Evolutionary conservation across 2,113 vertebrate species (phyloP).

Genomic region (Sceloporus undulatus): DNA sequence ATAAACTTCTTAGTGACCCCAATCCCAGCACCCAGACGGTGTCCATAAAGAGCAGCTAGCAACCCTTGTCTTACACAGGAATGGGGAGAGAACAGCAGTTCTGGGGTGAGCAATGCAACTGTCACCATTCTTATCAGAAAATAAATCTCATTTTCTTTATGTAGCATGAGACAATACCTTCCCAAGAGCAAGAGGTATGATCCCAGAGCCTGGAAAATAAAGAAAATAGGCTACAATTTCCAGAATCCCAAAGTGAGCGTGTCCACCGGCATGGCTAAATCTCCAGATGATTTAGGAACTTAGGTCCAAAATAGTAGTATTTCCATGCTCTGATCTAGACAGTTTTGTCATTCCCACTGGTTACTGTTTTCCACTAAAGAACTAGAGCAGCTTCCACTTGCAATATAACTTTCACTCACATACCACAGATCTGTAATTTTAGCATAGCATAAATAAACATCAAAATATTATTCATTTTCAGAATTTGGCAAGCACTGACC

Average conservation of each 20-base stretch:
- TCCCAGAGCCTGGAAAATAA: not conserved
- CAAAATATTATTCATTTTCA: no score
- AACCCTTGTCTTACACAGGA: not conserved
- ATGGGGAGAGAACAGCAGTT: no score
- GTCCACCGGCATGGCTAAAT: no score
- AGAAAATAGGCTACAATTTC: not conserved
- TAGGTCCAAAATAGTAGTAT: no score
- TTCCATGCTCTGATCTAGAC: no score
- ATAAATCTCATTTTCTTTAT: not conserved
- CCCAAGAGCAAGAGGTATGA: not conserved
- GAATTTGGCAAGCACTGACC: no score
- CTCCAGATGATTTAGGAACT: no score
- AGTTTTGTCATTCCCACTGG: no score
- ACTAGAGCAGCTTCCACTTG: not conserved
- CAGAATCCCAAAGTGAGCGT: no score
- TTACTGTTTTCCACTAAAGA: not conserved
- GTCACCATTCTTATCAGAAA: not conserved
- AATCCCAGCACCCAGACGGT: conserved; percentile 25
- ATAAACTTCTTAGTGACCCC: conserved; percentile 42
- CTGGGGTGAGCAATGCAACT: not conserved
- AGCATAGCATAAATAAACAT: no score
- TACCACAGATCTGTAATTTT: no score
- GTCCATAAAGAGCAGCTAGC: not conserved
- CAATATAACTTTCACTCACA: no score
- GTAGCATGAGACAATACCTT: not conserved